These are phyloP conservation scores for Galleria mellonella DNA, from an alignment of 1,140 invertebrate species.

Conservation along the genomic window DNA sequence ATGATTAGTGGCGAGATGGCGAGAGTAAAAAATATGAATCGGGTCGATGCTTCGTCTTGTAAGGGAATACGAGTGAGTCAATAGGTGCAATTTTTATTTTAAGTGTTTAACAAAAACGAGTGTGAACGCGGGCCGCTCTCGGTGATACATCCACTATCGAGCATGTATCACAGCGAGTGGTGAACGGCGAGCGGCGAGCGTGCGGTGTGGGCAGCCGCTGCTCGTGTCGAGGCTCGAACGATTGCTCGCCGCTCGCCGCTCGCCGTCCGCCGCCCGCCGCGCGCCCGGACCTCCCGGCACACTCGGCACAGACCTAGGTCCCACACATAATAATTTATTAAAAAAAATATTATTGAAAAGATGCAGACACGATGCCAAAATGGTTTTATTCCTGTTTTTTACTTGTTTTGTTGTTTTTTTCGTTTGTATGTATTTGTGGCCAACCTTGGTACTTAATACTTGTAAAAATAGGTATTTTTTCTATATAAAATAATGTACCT, in stretches of 20 bases:
- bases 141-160: too few species aligned
- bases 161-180: too few species aligned
- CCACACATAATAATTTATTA: conserved; percentile 55
- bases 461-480: conserved; percentile 70
- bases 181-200: too few species aligned
- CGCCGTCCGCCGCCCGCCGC: too few species aligned
- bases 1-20: conserved; percentile 55
- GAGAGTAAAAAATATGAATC: conserved; percentile 58
- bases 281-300: conserved; percentile 10
- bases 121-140: conserved; percentile 11
- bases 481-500: conserved; percentile 70
- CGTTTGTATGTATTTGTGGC: conserved; percentile 71
- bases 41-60: conserved; percentile 57
- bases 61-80: conserved; percentile 61
- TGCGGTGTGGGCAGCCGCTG: too few species aligned
- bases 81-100: conserved; percentile 70
- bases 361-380: conserved; percentile 71
- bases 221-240: too few species aligned
- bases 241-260: too few species aligned
- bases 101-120: conserved; percentile 36
- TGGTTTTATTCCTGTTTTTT: conserved; percentile 72
- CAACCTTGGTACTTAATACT: conserved; percentile 70
- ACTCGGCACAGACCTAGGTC: conserved; percentile 21
- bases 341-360: conserved; percentile 43
- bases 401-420: conserved; percentile 72